These are phyloP conservation scores for Spinus olivaceus DNA, from an alignment of 2,797 vertebrate species.

Conservation along the genomic window DNA sequence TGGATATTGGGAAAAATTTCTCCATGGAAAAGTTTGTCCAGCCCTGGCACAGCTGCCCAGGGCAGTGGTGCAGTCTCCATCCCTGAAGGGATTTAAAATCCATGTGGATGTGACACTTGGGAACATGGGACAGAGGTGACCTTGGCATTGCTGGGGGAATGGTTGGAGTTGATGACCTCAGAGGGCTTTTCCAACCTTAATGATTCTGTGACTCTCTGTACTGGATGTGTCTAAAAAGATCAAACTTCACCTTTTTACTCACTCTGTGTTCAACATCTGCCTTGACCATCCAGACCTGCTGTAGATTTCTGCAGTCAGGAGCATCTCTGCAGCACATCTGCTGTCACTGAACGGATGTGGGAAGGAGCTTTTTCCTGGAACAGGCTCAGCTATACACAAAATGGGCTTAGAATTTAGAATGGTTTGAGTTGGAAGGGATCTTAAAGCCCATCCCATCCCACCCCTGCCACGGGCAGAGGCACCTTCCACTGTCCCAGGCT, in stretches of 20 bases:
- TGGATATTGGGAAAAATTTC: neutral
- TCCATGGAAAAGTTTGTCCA: neutral
- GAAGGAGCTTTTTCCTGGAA: neutral
- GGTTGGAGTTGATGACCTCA: accelerated
- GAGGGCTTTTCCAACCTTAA: neutral
- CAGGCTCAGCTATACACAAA: neutral
- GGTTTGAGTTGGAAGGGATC: neutral
- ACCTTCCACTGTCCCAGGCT: accelerated
- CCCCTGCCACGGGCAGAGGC: neutral
- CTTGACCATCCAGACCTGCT: neutral
- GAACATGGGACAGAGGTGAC: accelerated
- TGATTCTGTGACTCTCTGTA: neutral
- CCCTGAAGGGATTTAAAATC: neutral
- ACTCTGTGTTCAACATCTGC: neutral
- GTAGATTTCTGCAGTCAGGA: neutral
- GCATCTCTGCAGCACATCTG: neutral
- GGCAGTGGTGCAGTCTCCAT: accelerated
- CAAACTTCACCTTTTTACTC: neutral
- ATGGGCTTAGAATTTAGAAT: neutral
- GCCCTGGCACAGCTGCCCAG: neutral
- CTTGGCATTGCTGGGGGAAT: neutral
- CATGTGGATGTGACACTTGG: accelerated
- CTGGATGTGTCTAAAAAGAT: neutral
- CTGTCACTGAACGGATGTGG: neutral
- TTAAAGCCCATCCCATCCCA: accelerated